These are phyloP conservation scores for Criorhina ranunculi DNA, from an alignment of 2,888 invertebrate species.

Conservation along the genomic window DNA sequence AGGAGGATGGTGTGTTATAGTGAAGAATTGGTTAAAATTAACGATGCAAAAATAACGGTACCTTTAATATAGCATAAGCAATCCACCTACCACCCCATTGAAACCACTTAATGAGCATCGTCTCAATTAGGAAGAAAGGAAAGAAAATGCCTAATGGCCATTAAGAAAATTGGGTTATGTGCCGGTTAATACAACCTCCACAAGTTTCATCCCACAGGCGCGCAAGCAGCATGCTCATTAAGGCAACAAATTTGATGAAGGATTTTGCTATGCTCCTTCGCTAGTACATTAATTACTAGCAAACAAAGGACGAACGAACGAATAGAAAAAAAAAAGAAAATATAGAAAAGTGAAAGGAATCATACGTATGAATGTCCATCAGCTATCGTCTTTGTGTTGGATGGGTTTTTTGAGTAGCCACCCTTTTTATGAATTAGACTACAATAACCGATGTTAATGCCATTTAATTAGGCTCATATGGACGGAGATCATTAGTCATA, in stretches of 20 bases:
- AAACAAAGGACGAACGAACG: conserved; percentile 47
- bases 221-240: conserved; percentile 59
- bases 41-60: conserved; percentile 13
- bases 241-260: conserved; percentile 72
- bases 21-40: conserved; percentile 46
- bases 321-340: conserved; percentile 1
- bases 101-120: conserved; percentile 82
- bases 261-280: conserved; percentile 42
- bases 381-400: conserved; percentile 1
- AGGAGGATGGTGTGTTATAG: conserved; percentile 51
- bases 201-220: conserved; percentile 18
- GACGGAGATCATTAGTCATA: conserved; percentile 34
- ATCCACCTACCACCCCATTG: conserved; percentile 40
- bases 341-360: conserved; percentile 43
- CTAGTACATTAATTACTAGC: conserved; percentile 63
- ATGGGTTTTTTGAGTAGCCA: conserved; percentile 19
- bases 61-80: conserved; percentile 47
- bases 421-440: conserved; percentile 15
- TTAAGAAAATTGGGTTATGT: conserved; percentile 84
- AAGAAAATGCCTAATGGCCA: conserved; percentile 83
- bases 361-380: conserved; percentile 11
- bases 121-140: conserved; percentile 81
- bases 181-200: conserved; percentile 41
- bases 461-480: conserved; percentile 30
- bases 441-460: conserved; percentile 20